Percentiles rank a stretch among this genome's conserved stretches.
These are phyloP conservation scores for Drosophila seguyi DNA, from an alignment of 1,140 invertebrate species.

Conservation along the genomic window DNA sequence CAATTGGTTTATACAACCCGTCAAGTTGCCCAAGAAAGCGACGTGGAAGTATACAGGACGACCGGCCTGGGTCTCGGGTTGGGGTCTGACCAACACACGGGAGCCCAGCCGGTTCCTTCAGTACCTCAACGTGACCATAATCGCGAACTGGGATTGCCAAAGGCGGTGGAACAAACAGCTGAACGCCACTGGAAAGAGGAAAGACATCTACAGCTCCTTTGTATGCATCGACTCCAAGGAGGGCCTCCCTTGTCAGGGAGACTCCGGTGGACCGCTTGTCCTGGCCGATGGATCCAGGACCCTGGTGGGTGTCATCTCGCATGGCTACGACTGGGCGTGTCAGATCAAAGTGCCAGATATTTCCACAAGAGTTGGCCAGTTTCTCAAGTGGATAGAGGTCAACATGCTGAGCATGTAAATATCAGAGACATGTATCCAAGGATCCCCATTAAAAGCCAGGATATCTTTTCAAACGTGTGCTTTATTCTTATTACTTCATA, in stretches of 20 bases:
- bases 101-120: constrained; percentile 19
- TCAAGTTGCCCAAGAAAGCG: constrained; percentile 25
- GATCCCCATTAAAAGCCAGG: constrained; percentile 15
- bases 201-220: constrained; percentile 32
- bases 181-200: not conserved
- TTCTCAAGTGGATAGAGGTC: constrained; percentile 42
- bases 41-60: not conserved
- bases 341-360: constrained; percentile 47
- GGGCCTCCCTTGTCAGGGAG: constrained; percentile 59
- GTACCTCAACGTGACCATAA: constrained; percentile 36
- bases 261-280: constrained; percentile 60
- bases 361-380: constrained; percentile 44
- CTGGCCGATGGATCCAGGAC: constrained; percentile 41
- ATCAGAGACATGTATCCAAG: not conserved
- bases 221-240: constrained; percentile 46
- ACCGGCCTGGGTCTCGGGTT: constrained; percentile 38
- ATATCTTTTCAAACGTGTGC: constrained; percentile 79
- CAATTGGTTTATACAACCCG: constrained; percentile 9
- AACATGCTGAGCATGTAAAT: not conserved
- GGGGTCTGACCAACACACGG: constrained; percentile 41
- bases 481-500: constrained; percentile 82
- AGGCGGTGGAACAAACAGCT: constrained; percentile 48
- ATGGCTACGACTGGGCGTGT: constrained; percentile 53
- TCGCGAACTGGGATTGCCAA: constrained; percentile 52
- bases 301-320: constrained; percentile 59